Evolutionary conservation across 2,888 invertebrate species (phyloP), one percentile per base, ranked within the genome.

Genomic region (Coleophora deauratella): DNA sequence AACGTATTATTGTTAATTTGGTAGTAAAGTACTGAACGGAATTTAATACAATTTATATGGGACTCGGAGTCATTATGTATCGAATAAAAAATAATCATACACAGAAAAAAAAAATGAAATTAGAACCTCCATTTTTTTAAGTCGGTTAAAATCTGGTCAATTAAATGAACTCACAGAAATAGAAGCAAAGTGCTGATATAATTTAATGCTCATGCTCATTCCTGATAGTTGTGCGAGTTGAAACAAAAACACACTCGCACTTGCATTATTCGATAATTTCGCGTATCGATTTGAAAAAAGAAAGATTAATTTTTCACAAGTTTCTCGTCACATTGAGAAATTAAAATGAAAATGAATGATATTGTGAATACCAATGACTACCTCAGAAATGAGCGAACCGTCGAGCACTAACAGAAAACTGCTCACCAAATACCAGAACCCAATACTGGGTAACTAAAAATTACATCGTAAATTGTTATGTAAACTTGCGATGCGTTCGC

Each of bases 121-220:
- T n/a, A n/a, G n/a, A n/a, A n/a, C n/a, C n/a, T n/a, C n/a, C n/a
- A n/a, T n/a, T n/a, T n/a, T n/a, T n/a, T n/a, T n/a, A n/a, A n/a
- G n/a, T n/a, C n/a, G n/a, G n/a, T n/a, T n/a, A n/a, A n/a, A n/a
- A n/a, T n/a, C n/a, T n/a, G n/a, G n/a, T 14, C 11, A 35, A 9
- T 35, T 27, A 35, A 27, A 35, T 27, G 14, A 35, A 35, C 35
- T 9, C 7, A 35, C 35, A 27, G 15, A 6, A 11, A 11, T 9
- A n/a, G 9, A 15, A 1, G 11, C 7, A 27, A 27, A n/a, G 10
- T 35, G 10, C 2, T 8, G 27, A 11, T 45, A 48, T 54, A 45
- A 42, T 57, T 43, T 37, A 45, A 54, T 41, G 50, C 47, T 49
- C 72, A 68, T 71, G 72, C 70, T 57, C 70, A 72, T 70, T 70